phyloP scores from a whole-genome alignment of 1,140 invertebrate species.

The Lordiphosa clarofinis region DNA sequence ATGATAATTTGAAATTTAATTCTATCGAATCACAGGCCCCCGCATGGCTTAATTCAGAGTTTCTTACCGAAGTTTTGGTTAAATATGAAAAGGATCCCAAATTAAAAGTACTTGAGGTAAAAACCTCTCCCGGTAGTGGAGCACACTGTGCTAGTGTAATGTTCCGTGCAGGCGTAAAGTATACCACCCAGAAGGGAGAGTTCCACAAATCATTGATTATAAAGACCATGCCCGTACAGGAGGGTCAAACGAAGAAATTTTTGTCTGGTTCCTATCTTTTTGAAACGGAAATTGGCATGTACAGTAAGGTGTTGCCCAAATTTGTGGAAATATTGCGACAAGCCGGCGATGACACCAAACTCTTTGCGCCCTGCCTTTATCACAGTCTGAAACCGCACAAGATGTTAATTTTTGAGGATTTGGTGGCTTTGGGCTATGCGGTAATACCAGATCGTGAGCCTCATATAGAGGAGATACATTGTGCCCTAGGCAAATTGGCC shows the following conservation, averaged over 20 bases:
- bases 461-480: constrained; percentile 35
- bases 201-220: constrained; percentile 50
- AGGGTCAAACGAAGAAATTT: constrained; percentile 57
- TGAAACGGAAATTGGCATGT: constrained; percentile 64
- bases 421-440: constrained; percentile 34
- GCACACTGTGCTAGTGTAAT: constrained; percentile 72
- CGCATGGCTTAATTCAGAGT: constrained; percentile 44
- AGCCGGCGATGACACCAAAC: constrained; percentile 30
- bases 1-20: constrained; percentile 26
- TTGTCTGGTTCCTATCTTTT: constrained; percentile 39
- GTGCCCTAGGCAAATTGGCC: constrained; percentile 40
- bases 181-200: constrained; percentile 2
- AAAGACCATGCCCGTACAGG: constrained; percentile 61
- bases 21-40: constrained; percentile 59
- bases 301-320: constrained; percentile 44
- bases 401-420: constrained; percentile 58
- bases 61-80: constrained; percentile 39
- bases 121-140: constrained; percentile 52
- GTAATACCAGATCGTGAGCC: constrained; percentile 34
- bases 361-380: constrained; percentile 39
- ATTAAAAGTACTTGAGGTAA: constrained; percentile 27
- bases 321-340: constrained; percentile 48
- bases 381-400: constrained; percentile 41
- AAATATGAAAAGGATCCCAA: constrained; percentile 22
- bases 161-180: constrained; percentile 45